Evolutionary conservation across 64 coral and sea anemone genomes (phyloP), one percentile per base, ranked within the genome.

Genomic region (Dendrophyllia cribrosa): DNA sequence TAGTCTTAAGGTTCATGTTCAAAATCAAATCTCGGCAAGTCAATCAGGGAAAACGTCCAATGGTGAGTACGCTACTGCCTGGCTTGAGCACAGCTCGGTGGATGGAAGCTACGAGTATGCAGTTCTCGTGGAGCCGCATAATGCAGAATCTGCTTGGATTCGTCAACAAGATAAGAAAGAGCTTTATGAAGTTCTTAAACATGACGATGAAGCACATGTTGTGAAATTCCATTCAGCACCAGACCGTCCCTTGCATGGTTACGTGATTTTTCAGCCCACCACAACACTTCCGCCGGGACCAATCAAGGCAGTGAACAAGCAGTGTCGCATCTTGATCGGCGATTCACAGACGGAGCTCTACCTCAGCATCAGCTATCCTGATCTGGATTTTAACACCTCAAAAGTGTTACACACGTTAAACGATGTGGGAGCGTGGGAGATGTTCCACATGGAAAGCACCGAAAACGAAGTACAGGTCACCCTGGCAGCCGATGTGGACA

Each of bases 21-120:
- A 6, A 63, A 79, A 50, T 23, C 72, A 47, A 21, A 46, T 6
- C 2, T 51, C 22, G 7, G 5, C 2, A 11, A 21, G 11, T 2
- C 20, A 13, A 48, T 19, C 70, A 60, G 21, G n/a, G 20, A 52
- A 11, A 65, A 43, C 2, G 2, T 56, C 53, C 7, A 56, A 1
- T 56, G 53, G 53, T 1, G 7, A 56, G 7, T 95, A 95, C 69
- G 88, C 59, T 9, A 87, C 88, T 8, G 89, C 88, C 13, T 87
- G 88, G 89, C 60, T 95, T 9, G 20, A 91, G 9, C 93, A 91
- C 51, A 23, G 53, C 55, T 43, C 7, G 6, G 16, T 20, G 17
- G 43, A 17, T 20, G 1, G 5, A 17, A 51, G 9, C 74, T 76
- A 76, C 47, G 74, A 76, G 46, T 76, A 52, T n/a, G 74, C 74